These are phyloP conservation scores for Microtus pennsylvanicus DNA, from an alignment of 2,113 vertebrate species.

Conservation along the genomic window DNA sequence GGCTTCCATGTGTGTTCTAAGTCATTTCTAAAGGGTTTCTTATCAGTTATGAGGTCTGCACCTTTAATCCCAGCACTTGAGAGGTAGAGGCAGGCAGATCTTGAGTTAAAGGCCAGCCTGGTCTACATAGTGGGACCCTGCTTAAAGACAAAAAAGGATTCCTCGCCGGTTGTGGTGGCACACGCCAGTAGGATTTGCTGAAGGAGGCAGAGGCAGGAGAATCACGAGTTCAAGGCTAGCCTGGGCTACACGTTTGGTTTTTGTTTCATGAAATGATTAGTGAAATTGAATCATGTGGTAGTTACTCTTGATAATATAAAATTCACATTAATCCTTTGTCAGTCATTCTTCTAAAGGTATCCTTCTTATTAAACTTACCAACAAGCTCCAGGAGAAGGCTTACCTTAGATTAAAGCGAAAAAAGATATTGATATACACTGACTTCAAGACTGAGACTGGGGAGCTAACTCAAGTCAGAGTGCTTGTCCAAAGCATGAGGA, in stretches of 20 bases:
- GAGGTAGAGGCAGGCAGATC: background rate
- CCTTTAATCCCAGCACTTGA: background rate
- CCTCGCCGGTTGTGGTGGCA: no score
- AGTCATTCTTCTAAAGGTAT: background rate
- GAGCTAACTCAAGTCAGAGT: background rate
- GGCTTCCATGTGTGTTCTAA: background rate
- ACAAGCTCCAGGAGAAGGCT: background rate
- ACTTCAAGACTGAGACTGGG: background rate
- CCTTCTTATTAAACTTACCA: background rate
- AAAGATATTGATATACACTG: background rate
- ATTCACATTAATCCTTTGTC: background rate
- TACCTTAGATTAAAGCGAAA: background rate
- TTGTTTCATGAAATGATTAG: conserved; percentile 15
- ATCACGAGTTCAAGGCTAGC: no score
- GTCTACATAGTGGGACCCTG: background rate
- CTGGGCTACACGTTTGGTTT: no score
- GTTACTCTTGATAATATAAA: conserved; percentile 1
- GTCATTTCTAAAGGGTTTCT: background rate
- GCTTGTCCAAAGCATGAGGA: background rate
- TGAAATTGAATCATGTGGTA: conserved; percentile 4
- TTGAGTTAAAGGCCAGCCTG: background rate
- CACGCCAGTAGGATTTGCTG: no score
- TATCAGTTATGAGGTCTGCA: no score
- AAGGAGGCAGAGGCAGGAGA: no score
- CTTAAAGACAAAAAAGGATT: background rate